phyloP scores from a whole-genome alignment of 1,140 invertebrate species.

The Leptopilina boulardi region DNA sequence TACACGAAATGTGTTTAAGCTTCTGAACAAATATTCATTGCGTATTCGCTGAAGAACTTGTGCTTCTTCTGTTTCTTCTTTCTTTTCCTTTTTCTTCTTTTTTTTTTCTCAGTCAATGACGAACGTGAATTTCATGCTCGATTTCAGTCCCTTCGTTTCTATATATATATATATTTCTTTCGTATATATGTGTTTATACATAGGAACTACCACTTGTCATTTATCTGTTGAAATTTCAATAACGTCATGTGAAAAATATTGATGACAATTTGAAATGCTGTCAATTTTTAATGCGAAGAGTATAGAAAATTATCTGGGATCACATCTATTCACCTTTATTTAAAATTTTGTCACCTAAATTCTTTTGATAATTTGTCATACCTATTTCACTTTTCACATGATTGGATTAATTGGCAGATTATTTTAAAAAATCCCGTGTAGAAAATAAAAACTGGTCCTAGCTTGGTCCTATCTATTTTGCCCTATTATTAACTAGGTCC shows the following conservation, averaged over 20 bases:
- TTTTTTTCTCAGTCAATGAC: conserved; percentile 9
- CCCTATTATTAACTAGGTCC: too few relatives aligned
- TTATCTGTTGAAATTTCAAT: conserved; percentile 17
- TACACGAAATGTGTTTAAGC: not conserved
- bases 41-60: conserved; percentile 16
- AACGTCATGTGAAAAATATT: not conserved
- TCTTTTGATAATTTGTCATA: too few relatives aligned
- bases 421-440: too few relatives aligned
- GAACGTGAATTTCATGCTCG: conserved; percentile 20
- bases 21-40: conserved; percentile 27
- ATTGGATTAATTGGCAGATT: too few relatives aligned
- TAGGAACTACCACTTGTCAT: not conserved
- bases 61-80: conserved; percentile 15
- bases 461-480: too few relatives aligned
- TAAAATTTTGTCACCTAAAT: too few relatives aligned
- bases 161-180: not conserved
- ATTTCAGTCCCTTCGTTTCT: conserved; percentile 1
- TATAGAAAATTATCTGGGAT: too few relatives aligned
- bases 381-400: too few relatives aligned
- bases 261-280: not conserved
- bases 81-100: not conserved
- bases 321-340: too few relatives aligned
- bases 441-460: too few relatives aligned
- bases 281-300: too few relatives aligned
- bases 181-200: conserved; percentile 4